Base-by-base conservation (phyloP, 2,113 vertebrate species). In the Ophthalmolycus amberensis region DNA sequence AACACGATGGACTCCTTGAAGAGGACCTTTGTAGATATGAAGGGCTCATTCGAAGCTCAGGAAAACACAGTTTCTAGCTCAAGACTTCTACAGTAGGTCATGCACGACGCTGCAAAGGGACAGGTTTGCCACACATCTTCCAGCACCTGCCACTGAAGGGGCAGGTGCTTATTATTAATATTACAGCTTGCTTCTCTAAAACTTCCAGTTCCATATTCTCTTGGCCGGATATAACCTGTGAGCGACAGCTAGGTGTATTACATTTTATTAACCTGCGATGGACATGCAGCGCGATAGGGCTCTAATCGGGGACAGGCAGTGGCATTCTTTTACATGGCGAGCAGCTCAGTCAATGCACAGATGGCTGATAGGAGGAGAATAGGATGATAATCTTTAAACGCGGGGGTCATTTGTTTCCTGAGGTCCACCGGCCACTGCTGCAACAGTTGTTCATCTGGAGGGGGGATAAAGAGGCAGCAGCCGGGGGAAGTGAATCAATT, bases 221-320 rank as follows among this genome's bases (percentile, higher is more conserved):
- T 86, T 82, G 80, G 72, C 77, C 54, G 50, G 83, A 81, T 67
- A 60, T 71, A 59, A 75, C 56, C 72, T 38, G 80, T 77, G 88
- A 90, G 82, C 89, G 90, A 91, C 91, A 92, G 89, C 69, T 10
- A 2, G 76, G 80, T 71, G 67, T 80, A 92, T 93, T 89, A 89
- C 81, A 85, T 89, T 84, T 89, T 90, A 88, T 89, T 89, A 79
- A 87, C 56, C 71, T 32, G 82, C 83, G 88, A 80, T 88, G 80
- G 78, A 74, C 90, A 85, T 32, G 8, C 66, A 25, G 37, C 22
- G 81, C 5, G 86, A 94, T 91, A 92, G 71, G 67, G 52, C 77
- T 85, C 48, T 92, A 89, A 93, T 94, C 87, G 38, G 67, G 82
- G 62, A 84, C 72, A 82, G 80, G 79, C 80, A 67, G 84, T 68